phyloP scores from a whole-genome alignment of 1,140 invertebrate species.

The Zaprionus africanus region DNA sequence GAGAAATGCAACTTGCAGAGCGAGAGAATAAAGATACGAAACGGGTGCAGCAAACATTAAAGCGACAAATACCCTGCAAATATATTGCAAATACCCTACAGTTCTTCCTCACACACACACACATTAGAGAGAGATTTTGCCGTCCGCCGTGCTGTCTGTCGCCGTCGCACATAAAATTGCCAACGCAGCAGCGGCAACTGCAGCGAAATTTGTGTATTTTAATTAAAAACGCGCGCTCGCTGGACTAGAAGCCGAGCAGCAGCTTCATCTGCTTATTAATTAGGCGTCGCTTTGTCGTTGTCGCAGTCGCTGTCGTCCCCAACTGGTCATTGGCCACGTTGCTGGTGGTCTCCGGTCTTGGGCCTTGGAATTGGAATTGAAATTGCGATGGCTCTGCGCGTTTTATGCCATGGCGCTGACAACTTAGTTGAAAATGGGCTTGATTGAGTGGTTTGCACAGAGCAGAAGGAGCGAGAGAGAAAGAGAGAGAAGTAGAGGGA shows the following conservation, averaged over 20 bases:
- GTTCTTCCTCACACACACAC: not conserved
- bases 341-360: conserved; percentile 58
- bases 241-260: conserved; percentile 48
- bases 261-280: conserved; percentile 81
- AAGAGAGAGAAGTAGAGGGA: not conserved
- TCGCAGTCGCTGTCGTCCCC: conserved; percentile 18
- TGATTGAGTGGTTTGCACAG: conserved; percentile 63
- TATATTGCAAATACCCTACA: conserved; percentile 15
- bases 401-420: conserved; percentile 64
- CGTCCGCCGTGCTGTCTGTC: conserved; percentile 34
- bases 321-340: conserved; percentile 62
- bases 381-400: conserved; percentile 35
- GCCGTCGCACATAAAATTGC: conserved; percentile 63
- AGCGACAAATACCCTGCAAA: conserved; percentile 49
- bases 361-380: conserved; percentile 29
- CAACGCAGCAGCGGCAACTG: conserved; percentile 60
- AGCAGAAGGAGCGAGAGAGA: not conserved
- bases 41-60: conserved; percentile 54
- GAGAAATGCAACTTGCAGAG: conserved; percentile 32
- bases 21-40: not conserved
- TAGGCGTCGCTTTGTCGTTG: conserved; percentile 53
- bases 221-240: conserved; percentile 70
- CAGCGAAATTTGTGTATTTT: conserved; percentile 79
- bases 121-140: conserved; percentile 30
- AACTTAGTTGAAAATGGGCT: conserved; percentile 62